Percentiles rank a stretch among this genome's conserved stretches.
Conservation (phyloP, 2,888 invertebrate genomes). For the Lordiphosa andalusiaca region DNA sequence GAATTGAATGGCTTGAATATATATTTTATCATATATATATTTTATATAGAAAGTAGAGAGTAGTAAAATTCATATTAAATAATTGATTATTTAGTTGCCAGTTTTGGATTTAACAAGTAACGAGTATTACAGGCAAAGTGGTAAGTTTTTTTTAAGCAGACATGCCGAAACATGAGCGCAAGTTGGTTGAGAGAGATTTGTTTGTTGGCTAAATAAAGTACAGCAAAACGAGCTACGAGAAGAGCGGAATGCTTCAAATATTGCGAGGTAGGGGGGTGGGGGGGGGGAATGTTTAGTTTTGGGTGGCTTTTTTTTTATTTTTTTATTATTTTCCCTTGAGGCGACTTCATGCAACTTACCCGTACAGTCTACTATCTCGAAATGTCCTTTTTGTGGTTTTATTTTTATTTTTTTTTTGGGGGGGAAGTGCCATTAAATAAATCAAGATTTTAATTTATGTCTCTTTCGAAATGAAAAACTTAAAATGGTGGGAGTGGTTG, state of each 20-base stretch:
- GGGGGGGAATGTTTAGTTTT: constrained; percentile 19
- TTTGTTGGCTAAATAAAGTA: constrained; percentile 62
- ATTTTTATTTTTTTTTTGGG: constrained; percentile 7
- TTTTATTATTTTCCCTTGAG: constrained; percentile 53
- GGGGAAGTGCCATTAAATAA: constrained; percentile 12
- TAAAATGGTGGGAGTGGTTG: constrained; percentile 22
- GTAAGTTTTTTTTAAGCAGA: constrained; percentile 53
- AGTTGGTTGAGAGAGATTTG: constrained; percentile 37
- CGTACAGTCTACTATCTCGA: constrained; percentile 94
- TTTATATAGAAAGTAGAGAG: constrained; percentile 51
- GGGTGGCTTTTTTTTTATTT: constrained; percentile 3
- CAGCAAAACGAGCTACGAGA: constrained; percentile 69
- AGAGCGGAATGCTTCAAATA: constrained; percentile 55
- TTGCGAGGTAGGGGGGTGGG: constrained; percentile 15
- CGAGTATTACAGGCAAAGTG: constrained; percentile 66
- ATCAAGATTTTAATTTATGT: neutral
- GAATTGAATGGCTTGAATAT: constrained; percentile 38
- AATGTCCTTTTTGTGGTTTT: constrained; percentile 84
- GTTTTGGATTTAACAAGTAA: constrained; percentile 58
- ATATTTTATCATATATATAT: constrained; percentile 1
- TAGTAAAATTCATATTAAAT: constrained; percentile 67
- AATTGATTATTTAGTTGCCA: constrained; percentile 38
- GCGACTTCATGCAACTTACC: constrained; percentile 82
- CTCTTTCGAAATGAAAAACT: constrained; percentile 6
- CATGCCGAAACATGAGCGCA: constrained; percentile 68